A percentile compares a stretch with the other conserved stretches of the same genome.
Evolutionary conservation across 2,888 invertebrate species (phyloP).

Genomic region (Euzophera pinguis): DNA sequence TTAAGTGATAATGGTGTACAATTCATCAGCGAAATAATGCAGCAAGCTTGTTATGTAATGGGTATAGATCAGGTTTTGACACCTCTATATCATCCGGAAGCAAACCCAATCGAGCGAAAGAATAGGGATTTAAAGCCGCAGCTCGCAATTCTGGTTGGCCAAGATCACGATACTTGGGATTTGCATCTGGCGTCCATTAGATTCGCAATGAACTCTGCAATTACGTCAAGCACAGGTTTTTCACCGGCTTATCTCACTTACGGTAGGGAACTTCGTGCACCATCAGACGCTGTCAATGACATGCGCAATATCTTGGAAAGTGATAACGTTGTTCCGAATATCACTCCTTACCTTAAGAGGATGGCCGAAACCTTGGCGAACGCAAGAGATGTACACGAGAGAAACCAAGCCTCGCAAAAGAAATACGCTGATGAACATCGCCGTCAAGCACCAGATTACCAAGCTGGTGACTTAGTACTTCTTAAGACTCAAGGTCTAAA

Average conservation of each 20-base stretch:
- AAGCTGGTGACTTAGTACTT: neutral
- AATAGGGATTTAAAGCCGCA: neutral
- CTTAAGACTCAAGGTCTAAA: neutral
- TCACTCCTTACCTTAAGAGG: neutral
- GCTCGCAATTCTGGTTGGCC: neutral
- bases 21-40: neutral
- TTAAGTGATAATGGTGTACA: neutral
- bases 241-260: neutral
- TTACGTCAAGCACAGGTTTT: neutral
- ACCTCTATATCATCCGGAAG: neutral
- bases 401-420: neutral
- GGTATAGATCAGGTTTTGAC: neutral
- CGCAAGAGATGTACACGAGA: neutral
- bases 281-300: neutral
- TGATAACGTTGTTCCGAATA: neutral
- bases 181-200: neutral
- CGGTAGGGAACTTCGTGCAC: neutral
- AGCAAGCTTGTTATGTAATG: too few relatives aligned
- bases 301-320: neutral
- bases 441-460: neutral
- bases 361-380: neutral
- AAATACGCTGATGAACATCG: neutral
- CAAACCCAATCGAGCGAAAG: slow-evolving; percentile 2
- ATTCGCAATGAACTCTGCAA: neutral
- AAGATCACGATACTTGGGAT: neutral